These are phyloP conservation scores for Halocynthia roretzi DNA, from an alignment of 23 tunicate species.

Conservation along the genomic window DNA sequence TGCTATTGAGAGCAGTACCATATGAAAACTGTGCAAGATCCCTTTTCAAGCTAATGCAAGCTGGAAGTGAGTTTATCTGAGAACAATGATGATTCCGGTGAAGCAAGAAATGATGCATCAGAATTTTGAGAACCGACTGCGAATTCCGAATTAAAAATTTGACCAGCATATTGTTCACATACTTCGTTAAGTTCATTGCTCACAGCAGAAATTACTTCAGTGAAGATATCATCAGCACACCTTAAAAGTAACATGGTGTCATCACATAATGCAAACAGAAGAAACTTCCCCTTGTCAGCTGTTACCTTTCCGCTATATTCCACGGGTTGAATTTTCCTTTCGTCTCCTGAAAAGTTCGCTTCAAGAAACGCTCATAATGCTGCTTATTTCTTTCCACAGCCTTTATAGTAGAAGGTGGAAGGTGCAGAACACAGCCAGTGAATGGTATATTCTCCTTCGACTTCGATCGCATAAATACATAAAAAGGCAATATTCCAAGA, in stretches of 20 bases:
- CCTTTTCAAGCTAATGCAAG: too few relatives aligned
- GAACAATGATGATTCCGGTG: neutral
- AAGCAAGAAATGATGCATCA: conserved; percentile 2
- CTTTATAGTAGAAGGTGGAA: conserved; percentile 15
- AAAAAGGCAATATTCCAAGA: neutral
- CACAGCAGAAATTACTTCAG: conserved; percentile 38
- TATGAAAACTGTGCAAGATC: too few relatives aligned
- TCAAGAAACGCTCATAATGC: conserved; percentile 22
- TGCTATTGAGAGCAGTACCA: too few relatives aligned
- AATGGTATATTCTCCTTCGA: neutral
- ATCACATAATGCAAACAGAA: neutral
- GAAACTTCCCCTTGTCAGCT: neutral
- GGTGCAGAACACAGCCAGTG: neutral
- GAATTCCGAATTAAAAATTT: conserved; percentile 56
- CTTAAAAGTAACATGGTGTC: neutral
- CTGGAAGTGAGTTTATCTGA: too few relatives aligned
- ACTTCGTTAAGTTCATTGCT: conserved; percentile 33
- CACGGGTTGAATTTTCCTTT: conserved; percentile 70
- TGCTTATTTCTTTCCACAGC: conserved; percentile 22
- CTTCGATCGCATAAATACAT: neutral
- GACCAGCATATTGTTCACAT: conserved; percentile 56
- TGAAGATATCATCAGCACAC: conserved; percentile 43
- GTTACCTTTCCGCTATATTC: conserved; percentile 50
- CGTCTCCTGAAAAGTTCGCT: conserved; percentile 41
- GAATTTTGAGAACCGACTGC: conserved; percentile 26